Conservation (phyloP, 1,140 invertebrate genomes). For the Arctopsyche grandis region DNA sequence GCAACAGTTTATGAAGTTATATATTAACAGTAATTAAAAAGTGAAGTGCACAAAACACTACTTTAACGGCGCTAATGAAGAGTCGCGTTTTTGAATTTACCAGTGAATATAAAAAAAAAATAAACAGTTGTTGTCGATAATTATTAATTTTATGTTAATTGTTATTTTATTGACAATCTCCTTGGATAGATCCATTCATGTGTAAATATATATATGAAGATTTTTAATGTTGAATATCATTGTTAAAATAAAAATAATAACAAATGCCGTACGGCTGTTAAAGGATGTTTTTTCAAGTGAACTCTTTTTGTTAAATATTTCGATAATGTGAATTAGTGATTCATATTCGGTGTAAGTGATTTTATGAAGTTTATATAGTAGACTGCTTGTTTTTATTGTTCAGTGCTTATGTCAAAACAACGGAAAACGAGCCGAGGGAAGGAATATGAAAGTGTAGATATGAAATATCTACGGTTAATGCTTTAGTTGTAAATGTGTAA, state of each 20-base stretch:
- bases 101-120: constrained; percentile 18
- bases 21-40: constrained; percentile 68
- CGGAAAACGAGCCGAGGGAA: not conserved
- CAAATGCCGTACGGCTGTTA: not conserved
- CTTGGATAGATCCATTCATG: constrained; percentile 5
- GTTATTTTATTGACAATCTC: constrained; percentile 16
- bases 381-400: constrained; percentile 21
- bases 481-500: constrained; percentile 35
- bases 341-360: constrained; percentile 5
- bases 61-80: not conserved
- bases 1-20: constrained; percentile 99
- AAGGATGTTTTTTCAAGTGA: not conserved
- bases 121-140: constrained; percentile 10
- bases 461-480: constrained; percentile 14
- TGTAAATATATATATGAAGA: constrained; percentile 1
- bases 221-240: constrained; percentile 9
- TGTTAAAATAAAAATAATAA: not conserved
- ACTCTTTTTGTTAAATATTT: constrained; percentile 9
- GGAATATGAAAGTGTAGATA: not conserved
- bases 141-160: constrained; percentile 10
- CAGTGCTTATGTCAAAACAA: constrained; percentile 5
- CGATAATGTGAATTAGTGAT: constrained; percentile 12
- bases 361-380: constrained; percentile 5
- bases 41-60: not conserved
- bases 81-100: not conserved